Percentiles rank a stretch among this genome's conserved stretches.
phyloP scores from a whole-genome alignment of 2,888 invertebrate species.

The Beris chalybata region DNA sequence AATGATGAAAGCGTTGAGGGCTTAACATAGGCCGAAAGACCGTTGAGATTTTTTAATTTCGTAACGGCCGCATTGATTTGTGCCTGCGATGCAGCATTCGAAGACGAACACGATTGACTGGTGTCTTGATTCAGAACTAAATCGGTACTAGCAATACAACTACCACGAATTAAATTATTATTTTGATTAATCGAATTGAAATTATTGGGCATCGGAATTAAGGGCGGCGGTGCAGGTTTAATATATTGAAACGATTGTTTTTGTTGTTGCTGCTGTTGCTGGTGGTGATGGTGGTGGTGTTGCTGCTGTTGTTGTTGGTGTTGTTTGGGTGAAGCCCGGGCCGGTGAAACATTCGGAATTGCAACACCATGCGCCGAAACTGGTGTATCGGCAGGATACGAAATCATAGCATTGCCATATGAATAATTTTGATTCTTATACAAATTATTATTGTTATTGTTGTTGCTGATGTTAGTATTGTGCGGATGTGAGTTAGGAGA shows the following conservation, averaged over 20 bases:
- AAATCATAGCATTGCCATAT: constrained; percentile 41
- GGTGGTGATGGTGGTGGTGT: constrained; percentile 44
- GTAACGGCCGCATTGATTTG: constrained; percentile 1
- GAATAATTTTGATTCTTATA: constrained; percentile 32
- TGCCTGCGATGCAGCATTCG: not conserved
- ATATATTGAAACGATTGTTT: constrained; percentile 37
- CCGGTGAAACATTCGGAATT: constrained; percentile 33
- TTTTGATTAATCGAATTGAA: constrained; percentile 18
- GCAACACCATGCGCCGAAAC: constrained; percentile 34
- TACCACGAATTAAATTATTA: constrained; percentile 30
- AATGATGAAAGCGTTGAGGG: constrained; percentile 28
- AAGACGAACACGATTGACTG: not conserved
- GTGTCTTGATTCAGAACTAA: not conserved
- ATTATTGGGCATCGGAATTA: constrained; percentile 30
- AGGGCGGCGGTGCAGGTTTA: constrained; percentile 24
- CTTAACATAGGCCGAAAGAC: constrained; percentile 35
- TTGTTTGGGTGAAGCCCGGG: constrained; percentile 34
- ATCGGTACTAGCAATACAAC: constrained; percentile 23
- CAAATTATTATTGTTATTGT: constrained; percentile 25
- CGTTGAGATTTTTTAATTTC: constrained; percentile 15
- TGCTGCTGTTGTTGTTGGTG: constrained; percentile 31
- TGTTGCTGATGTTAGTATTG: not conserved
- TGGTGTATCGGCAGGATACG: constrained; percentile 35
- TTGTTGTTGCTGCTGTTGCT: constrained; percentile 42
- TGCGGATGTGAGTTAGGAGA: not conserved